These are phyloP conservation scores for Drosophila albomicans DNA, from an alignment of 1,140 invertebrate genomes.

Conservation along the genomic window DNA sequence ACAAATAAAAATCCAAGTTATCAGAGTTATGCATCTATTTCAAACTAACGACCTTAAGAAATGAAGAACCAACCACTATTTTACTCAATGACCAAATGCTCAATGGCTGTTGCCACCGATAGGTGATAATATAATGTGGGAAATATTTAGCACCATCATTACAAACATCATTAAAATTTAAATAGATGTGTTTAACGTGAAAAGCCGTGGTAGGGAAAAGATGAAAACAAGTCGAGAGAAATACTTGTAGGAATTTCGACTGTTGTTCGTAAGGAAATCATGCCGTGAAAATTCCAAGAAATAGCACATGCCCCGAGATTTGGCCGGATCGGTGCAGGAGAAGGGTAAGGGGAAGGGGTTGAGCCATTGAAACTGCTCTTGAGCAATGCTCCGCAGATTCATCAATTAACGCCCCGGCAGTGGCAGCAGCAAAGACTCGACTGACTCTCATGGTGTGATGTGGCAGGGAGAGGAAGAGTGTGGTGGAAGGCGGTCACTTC, in stretches of 20 bases:
- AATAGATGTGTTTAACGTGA: conserved; percentile 77
- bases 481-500: conserved; percentile 56
- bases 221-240: not conserved
- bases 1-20: conserved; percentile 19
- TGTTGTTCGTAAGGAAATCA: conserved; percentile 58
- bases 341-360: conserved; percentile 29
- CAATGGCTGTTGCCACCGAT: conserved; percentile 2
- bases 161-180: conserved; percentile 84
- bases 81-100: conserved; percentile 23
- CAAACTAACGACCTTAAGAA: conserved; percentile 23
- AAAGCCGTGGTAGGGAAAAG: conserved; percentile 36
- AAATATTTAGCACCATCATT: conserved; percentile 84
- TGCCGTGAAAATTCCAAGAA: conserved; percentile 79
- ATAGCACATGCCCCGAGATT: conserved; percentile 63
- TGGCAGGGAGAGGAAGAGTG: conserved; percentile 4
- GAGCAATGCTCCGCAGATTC: conserved; percentile 63
- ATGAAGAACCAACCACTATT: conserved; percentile 10
- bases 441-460: conserved; percentile 23
- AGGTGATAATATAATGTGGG: conserved; percentile 84
- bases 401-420: conserved; percentile 75
- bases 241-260: conserved; percentile 31
- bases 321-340: not conserved
- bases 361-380: conserved; percentile 68
- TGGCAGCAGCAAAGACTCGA: conserved; percentile 35
- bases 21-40: conserved; percentile 23